phyloP scores from a whole-genome alignment of 2,113 vertebrate species.

The Struthidea cinerea region DNA sequence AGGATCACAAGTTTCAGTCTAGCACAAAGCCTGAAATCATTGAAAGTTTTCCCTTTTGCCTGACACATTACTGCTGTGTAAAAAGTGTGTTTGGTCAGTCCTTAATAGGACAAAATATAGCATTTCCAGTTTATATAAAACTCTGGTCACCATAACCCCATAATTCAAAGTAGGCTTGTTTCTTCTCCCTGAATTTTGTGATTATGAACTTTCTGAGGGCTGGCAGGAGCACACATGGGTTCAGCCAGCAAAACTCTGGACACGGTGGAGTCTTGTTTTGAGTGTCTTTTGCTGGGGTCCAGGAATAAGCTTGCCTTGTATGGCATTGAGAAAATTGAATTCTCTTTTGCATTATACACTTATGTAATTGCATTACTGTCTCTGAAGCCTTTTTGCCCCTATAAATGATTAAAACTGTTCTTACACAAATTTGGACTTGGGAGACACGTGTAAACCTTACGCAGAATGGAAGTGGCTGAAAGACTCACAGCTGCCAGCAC shows the following conservation, averaged over 20 bases:
- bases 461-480: neutral
- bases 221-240: conserved; percentile 32
- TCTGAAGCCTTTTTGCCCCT: neutral
- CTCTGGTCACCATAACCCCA: conserved; percentile 61
- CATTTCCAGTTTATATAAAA: conserved; percentile 21
- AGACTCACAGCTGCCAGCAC: neutral
- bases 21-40: neutral
- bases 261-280: neutral
- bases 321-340: conserved; percentile 18
- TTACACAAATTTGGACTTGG: neutral
- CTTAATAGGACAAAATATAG: conserved; percentile 5
- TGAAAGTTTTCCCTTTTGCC: neutral
- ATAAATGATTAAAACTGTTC: neutral
- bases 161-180: conserved; percentile 64
- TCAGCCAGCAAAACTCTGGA: conserved; percentile 51
- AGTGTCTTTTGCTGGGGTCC: neutral
- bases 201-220: conserved; percentile 11
- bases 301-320: conserved; percentile 64
- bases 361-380: neutral
- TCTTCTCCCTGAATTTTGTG: conserved; percentile 50
- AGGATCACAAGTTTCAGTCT: neutral
- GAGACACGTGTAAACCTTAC: neutral
- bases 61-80: neutral
- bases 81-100: neutral
- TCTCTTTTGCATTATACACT: neutral